Percentiles rank a stretch among this genome's conserved stretches.
These are phyloP conservation scores for Hyles lineata DNA, from an alignment of 2,888 invertebrate genomes.

Conservation along the genomic window DNA sequence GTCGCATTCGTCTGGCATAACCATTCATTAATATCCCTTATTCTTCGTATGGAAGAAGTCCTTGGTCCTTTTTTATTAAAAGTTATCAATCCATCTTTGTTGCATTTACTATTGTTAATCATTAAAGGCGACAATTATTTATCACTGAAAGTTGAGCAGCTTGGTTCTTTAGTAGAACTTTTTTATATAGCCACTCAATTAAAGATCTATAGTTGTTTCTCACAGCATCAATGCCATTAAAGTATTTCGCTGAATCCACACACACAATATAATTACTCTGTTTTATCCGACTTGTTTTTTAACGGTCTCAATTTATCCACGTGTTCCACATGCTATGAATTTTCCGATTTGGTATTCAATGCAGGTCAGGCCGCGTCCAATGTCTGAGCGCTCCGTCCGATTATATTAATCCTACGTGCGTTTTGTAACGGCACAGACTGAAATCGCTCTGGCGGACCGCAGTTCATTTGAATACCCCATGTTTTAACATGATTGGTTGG, in stretches of 20 bases:
- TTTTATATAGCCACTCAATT: background rate
- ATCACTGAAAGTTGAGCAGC: too few species aligned
- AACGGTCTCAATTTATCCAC: constrained; percentile 29
- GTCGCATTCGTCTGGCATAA: too few species aligned
- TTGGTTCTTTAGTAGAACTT: too few species aligned
- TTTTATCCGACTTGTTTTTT: constrained; percentile 21
- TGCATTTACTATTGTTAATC: too few species aligned
- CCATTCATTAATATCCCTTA: too few species aligned
- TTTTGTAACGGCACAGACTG: constrained; percentile 52
- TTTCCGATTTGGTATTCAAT: constrained; percentile 71
- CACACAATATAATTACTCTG: background rate
- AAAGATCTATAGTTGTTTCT: background rate
- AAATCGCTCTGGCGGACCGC: constrained; percentile 48
- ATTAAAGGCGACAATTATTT: too few species aligned
- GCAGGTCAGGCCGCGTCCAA: constrained; percentile 62
- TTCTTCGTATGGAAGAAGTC: too few species aligned
- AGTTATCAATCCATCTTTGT: too few species aligned
- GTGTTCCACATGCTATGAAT: constrained; percentile 38
- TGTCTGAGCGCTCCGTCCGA: constrained; percentile 62
- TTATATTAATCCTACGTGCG: constrained; percentile 76
- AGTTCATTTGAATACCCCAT: constrained; percentile 52
- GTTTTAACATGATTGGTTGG: constrained; percentile 47
- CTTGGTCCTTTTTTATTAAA: too few species aligned
- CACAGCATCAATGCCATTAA: background rate
- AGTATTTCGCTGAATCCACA: background rate